Base-by-base conservation (phyloP, 2,888 invertebrate species). In the Gibbula magus region DNA sequence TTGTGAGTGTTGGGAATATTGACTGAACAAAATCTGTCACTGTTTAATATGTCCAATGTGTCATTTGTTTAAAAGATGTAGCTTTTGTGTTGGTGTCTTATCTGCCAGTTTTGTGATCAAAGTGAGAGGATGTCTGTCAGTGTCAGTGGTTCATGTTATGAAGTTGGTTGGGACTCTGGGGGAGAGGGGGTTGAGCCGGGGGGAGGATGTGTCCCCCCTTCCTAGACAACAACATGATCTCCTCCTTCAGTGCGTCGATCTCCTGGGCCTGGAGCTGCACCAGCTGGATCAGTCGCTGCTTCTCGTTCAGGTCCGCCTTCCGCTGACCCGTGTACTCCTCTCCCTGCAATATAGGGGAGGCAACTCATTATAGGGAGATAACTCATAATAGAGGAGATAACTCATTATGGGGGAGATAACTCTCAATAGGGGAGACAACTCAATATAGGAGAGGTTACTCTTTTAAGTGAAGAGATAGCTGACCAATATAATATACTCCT, bases 201-300 rank as follows among this genome's bases (percentile, higher is more conserved):
- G 93, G 93, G 70, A 93, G 86, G 74, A 93, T 92, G 81, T 93
- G 93, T 5, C 93, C 93, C 8, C 93, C 93, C 86, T 93, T 93
- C n/a, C 92, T 82, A 0, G 93, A 92, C 16, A 93, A 86, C 73
- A 93, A 86, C 82, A 90, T 87, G 35, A 93, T 93, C 84, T 93
- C 93, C 78, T 92, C 91, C 82, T 93, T 93, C 18, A 93, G 88
- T 5, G 92, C 92, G 77, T 92, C 91, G 0, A 93, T 89, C 83
- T 93, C 93, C 84, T 93, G 92, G 2, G 92, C 92, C 84, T 93
- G 93, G 0, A 92, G 87, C 76, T 92, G 92, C 16, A 93, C 92
- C 35, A 93, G 85, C 81, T 93, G 92, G 32, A 92, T 90, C 53
- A 93, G 87, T 29, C 92, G 83, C 84, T 92, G 90, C 74, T 89